phyloP scores from a whole-genome alignment of 1,140 invertebrate genomes.

The Brachionus rubens region DNA sequence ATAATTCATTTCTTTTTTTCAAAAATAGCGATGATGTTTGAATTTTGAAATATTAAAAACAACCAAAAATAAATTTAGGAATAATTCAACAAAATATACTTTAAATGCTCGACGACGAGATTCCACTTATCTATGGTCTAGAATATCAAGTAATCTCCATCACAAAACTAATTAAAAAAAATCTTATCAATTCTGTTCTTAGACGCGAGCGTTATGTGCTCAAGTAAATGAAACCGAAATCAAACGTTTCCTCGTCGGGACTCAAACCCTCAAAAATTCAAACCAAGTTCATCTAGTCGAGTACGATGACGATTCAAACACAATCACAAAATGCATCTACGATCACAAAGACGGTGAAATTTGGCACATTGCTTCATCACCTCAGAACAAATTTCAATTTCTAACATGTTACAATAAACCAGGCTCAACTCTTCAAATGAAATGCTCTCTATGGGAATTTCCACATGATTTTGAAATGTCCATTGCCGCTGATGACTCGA shows the following conservation, averaged over 20 bases:
- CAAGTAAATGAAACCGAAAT: conserved; percentile 11
- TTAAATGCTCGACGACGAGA: conserved; percentile 37
- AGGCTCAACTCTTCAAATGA: neutral
- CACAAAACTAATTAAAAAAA: neutral
- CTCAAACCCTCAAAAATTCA: conserved; percentile 21
- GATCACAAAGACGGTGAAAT: conserved; percentile 41
- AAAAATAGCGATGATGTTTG: too few relatives aligned
- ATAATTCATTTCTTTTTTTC: too few relatives aligned
- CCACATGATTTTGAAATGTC: conserved; percentile 23
- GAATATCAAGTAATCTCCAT: conserved; percentile 26
- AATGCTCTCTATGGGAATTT: conserved; percentile 36
- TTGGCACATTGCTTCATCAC: conserved; percentile 41
- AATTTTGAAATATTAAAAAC: too few relatives aligned
- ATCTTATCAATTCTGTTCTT: neutral
- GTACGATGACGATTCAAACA: conserved; percentile 30
- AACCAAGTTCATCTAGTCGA: conserved; percentile 45
- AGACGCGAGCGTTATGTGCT: conserved; percentile 36
- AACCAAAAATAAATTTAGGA: too few relatives aligned
- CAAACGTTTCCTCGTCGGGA: conserved; percentile 37
- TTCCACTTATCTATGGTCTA: conserved; percentile 45
- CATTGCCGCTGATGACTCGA: conserved; percentile 18
- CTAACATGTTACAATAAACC: conserved; percentile 34
- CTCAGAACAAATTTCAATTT: conserved; percentile 43
- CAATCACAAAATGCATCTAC: conserved; percentile 35
- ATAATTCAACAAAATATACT: neutral